These are phyloP conservation scores for Ormyrus thymus DNA, from an alignment of 2,888 invertebrate genomes.

Conservation along the genomic window DNA sequence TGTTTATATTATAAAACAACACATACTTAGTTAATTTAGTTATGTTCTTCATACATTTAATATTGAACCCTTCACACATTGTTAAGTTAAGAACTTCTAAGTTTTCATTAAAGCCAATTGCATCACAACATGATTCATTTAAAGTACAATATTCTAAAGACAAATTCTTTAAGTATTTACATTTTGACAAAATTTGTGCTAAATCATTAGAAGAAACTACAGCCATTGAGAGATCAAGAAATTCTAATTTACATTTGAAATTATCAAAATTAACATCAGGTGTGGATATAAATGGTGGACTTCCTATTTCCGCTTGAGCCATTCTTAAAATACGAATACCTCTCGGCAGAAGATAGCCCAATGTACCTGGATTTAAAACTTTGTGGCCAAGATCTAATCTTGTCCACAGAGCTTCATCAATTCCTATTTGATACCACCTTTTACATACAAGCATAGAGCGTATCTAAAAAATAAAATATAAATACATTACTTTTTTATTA, in stretches of 20 bases:
- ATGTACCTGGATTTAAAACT: constrained; percentile 80
- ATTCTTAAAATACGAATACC: constrained; percentile 87
- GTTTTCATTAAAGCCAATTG: constrained; percentile 81
- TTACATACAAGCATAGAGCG: constrained; percentile 77
- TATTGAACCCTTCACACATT: constrained; percentile 85
- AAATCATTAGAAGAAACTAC: constrained; percentile 79
- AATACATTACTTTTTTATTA: constrained; percentile 8
- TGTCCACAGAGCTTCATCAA: constrained; percentile 91
- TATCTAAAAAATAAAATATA: constrained; percentile 61
- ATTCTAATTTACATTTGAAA: constrained; percentile 81
- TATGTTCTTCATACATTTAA: constrained; percentile 80
- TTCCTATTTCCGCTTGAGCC: constrained; percentile 85
- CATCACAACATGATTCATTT: constrained; percentile 80
- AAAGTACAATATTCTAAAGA: constrained; percentile 88
- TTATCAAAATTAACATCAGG: constrained; percentile 70
- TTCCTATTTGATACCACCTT: constrained; percentile 86
- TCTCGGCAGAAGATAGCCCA: constrained; percentile 85
- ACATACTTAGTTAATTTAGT: constrained; percentile 75
- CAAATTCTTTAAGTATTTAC: constrained; percentile 85
- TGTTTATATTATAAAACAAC: neutral
- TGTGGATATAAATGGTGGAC: constrained; percentile 76
- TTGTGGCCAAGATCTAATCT: constrained; percentile 87
- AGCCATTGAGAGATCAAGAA: constrained; percentile 90
- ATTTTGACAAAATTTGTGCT: constrained; percentile 80
- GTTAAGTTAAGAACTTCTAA: constrained; percentile 89